These are phyloP conservation scores for Okapia johnstoni DNA, from an alignment of 2,113 vertebrate genomes.

Conservation along the genomic window DNA sequence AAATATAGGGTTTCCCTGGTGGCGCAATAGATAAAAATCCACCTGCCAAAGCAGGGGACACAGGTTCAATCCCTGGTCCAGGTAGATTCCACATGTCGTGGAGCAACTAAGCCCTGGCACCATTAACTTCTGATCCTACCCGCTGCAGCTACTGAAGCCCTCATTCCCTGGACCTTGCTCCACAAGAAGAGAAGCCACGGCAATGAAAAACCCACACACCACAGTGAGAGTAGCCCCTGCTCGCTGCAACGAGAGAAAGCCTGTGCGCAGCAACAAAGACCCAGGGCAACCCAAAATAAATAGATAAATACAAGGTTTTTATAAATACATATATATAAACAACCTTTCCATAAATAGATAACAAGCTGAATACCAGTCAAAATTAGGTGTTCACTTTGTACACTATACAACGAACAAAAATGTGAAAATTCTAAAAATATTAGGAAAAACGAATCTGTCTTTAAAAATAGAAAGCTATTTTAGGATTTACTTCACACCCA, in stretches of 20 bases:
- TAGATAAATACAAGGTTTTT: background rate
- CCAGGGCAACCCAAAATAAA: background rate
- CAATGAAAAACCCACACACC: background rate
- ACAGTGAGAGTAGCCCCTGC: background rate
- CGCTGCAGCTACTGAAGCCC: background rate
- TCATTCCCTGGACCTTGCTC: background rate
- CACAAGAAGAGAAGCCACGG: background rate
- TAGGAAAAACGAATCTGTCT: background rate
- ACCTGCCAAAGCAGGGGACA: background rate
- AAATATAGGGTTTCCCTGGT: background rate
- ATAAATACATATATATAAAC: background rate
- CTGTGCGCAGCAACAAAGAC: background rate
- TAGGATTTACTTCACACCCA: background rate
- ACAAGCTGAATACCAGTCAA: background rate
- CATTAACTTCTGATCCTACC: background rate
- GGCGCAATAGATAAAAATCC: background rate
- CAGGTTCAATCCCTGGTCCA: background rate
- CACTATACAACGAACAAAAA: background rate
- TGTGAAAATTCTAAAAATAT: constrained; percentile 4
- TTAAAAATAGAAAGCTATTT: background rate
- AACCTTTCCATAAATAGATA: background rate
- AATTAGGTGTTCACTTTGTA: background rate
- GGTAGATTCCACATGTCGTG: background rate
- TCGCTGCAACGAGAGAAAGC: background rate
- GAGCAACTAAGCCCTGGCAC: background rate